phyloP scores from a whole-genome alignment of 1,140 invertebrate species.

The Atta cephalotes region DNA sequence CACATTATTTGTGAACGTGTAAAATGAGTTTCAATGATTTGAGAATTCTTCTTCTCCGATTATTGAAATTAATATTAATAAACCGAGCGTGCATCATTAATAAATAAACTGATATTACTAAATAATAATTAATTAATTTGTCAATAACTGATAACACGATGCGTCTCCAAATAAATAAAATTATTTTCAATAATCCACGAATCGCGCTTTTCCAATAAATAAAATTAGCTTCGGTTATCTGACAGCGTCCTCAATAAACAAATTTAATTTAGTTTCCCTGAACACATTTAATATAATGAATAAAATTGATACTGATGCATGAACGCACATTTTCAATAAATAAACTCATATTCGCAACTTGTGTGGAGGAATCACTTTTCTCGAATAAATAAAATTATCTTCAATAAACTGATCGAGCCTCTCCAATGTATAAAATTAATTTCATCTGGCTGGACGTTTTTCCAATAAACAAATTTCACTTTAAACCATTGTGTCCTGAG shows the following conservation, averaged over 20 bases:
- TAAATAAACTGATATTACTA: constrained; percentile 33
- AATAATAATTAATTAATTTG: constrained; percentile 53
- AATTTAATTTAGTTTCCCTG: constrained; percentile 61
- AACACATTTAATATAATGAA: constrained; percentile 55
- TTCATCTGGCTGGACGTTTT: constrained; percentile 56
- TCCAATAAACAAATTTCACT: constrained; percentile 60
- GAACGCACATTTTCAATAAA: constrained; percentile 55
- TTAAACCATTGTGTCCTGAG: constrained; percentile 23
- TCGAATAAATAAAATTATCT: constrained; percentile 62
- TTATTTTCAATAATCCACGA: constrained; percentile 57
- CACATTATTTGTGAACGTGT: neutral
- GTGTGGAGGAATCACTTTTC: constrained; percentile 32
- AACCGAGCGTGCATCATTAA: constrained; percentile 8
- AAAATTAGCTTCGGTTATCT: constrained; percentile 55
- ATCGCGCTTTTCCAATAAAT: constrained; percentile 57
- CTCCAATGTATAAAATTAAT: constrained; percentile 59
- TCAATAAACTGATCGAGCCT: constrained; percentile 57
- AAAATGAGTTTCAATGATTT: constrained; percentile 26
- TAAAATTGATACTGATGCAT: constrained; percentile 55
- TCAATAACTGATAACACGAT: constrained; percentile 55
- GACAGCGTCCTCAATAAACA: constrained; percentile 47
- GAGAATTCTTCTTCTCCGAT: constrained; percentile 6
- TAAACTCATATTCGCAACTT: constrained; percentile 52
- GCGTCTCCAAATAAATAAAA: constrained; percentile 54
- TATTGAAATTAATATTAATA: constrained; percentile 34